Evolutionary conservation across 2,797 vertebrate genomes (phyloP), one percentile per base, ranked within the genome.

Genomic region (Odontamblyopus rebecca): DNA sequence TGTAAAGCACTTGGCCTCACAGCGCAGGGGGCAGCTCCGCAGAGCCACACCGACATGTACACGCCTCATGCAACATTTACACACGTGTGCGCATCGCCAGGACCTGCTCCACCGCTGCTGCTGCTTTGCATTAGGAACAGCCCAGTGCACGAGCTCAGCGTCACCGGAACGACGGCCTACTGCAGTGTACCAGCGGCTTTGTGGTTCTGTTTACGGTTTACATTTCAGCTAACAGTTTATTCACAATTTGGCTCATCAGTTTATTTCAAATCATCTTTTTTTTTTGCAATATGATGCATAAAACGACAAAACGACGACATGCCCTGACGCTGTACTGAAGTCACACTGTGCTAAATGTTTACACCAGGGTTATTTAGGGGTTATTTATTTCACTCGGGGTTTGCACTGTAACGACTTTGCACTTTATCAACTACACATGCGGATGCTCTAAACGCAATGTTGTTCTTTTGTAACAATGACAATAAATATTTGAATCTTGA

Each of bases 61-160:
- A 90, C 91, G 87, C 81, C 87, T 91, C 90, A 92, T 92, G 79
- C 87, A 92, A 92, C 88, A 92, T 92, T 92, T 89, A 92, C 87
- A 82, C 90, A 84, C 83, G 80, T 84, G 57, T 30, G 27, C 57
- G 12, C 57, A 27, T 44, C 9, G 41, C 41, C 2, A 44, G 11
- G 41, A 12, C 41, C 41, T 2, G 41, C 41, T 11, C 41, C 12
- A 12, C 41, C 18, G 0, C 60, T 18, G 18, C 57, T 30, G 57
- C 57, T 60, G 57, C 15, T 30, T 13, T 18, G 80, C 78, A 81
- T 91, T 91, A 88, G 76, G 60, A 77, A 84, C 61, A 81, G 82
- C 83, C 70, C 81, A 82, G 63, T 82, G 79, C 84, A 59, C 74
- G 11, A 72, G 60, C 72, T 66, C 53, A 68, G 86, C 54, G 9